Base-by-base conservation (phyloP, 2,113 vertebrate genomes). In the Columba livia region DNA sequence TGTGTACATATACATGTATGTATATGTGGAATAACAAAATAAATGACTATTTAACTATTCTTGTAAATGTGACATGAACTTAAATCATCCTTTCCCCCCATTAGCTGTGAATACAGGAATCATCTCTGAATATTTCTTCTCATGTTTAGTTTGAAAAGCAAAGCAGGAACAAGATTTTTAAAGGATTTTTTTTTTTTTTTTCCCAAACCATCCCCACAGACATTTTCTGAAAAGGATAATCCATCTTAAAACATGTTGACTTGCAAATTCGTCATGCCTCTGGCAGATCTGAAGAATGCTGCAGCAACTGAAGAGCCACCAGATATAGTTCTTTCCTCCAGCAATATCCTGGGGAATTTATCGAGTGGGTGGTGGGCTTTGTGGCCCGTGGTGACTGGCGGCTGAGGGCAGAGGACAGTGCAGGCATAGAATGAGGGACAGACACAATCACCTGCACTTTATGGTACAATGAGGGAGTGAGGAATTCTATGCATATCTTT, bases 141-240 rank as follows among this genome's bases (percentile, higher is more conserved):
- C 15, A 8, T 50, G 16, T 75, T 90, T 79, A 81, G 34, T 60
- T 40, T 60, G 65, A 93, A 93, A 90, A 85, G 69, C 65, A 93
- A 91, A 92, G 89, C 16, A 94, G 74, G 78, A 89, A 73, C 40
- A 69, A 82, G 84, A 64, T 65, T 95, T 95, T 87, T 57, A 75
- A 89, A 87, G 56, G 56, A 48, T 56, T 80, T 93, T 89, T 14
- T 14, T 40, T 78, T 80, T 60, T 4, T 47, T 47, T 44, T 44
- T 44, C 73, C 79, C 36, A 48, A 89, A 71, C 53, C 29, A 38
- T 86, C 72, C 86, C 54, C 0, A 1, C 36, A 91, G 95, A 93
- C 81, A 66, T 94, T 91, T 94, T 92, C 73, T 89, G 81, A 79
- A 93, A 92, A 94, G 89, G 84, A 75, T 95, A 92, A 95, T 96